Evolutionary conservation across 1,140 invertebrate species (phyloP).

Genomic region (Magallana angulata): DNA sequence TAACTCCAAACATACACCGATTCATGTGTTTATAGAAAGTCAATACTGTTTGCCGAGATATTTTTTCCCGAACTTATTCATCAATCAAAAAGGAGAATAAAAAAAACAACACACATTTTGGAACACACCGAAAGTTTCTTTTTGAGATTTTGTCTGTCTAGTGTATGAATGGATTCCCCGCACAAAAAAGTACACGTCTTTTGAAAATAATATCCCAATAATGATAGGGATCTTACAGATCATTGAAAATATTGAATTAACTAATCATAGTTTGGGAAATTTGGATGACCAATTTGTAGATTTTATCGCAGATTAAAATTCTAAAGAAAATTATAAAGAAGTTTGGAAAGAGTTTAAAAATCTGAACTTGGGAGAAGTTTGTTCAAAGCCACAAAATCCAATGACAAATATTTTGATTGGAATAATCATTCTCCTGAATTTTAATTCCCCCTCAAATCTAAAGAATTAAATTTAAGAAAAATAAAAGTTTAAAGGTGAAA

Average conservation of each 20-base stretch:
- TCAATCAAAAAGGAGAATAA: neutral
- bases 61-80: neutral
- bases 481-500: conserved; percentile 36
- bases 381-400: conserved; percentile 24
- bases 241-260: conserved; percentile 35
- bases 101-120: conserved; percentile 21
- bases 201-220: conserved; percentile 17
- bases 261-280: neutral
- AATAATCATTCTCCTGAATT: conserved; percentile 14
- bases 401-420: conserved; percentile 21
- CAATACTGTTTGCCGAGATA: conserved; percentile 7
- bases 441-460: conserved; percentile 18
- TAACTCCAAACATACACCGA: conserved; percentile 6
- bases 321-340: conserved; percentile 32
- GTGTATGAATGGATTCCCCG: neutral
- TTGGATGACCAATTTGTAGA: conserved; percentile 31
- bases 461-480: conserved; percentile 11
- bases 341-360: conserved; percentile 19
- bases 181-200: neutral
- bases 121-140: neutral
- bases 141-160: neutral
- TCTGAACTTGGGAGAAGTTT: conserved; percentile 11
- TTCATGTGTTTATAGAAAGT: conserved; percentile 29
- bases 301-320: conserved; percentile 28
- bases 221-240: conserved; percentile 4